Conservation (phyloP, 2,888 invertebrate species). For the Drosophila pegasa region DNA sequence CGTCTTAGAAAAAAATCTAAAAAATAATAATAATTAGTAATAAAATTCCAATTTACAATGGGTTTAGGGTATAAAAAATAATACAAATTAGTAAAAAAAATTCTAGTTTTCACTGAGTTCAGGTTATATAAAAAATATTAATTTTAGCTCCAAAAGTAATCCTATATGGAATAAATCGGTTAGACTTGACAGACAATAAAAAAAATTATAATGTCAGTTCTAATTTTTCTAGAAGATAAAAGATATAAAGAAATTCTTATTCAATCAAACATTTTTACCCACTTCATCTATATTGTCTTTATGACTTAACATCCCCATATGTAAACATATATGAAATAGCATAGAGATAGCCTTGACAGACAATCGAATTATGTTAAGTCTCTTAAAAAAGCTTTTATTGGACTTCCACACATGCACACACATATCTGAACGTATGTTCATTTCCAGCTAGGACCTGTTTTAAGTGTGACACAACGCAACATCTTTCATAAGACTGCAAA, state of each 20-base stretch:
- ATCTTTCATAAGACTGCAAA: constrained; percentile 31
- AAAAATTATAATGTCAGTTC: too few relatives aligned
- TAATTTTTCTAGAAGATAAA: too few relatives aligned
- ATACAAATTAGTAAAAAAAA: too few relatives aligned
- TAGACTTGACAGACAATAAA: too few relatives aligned
- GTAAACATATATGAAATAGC: neutral
- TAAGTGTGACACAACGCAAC: constrained; percentile 45
- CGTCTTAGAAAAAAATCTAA: too few relatives aligned
- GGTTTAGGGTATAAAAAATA: too few relatives aligned
- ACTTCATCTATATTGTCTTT: neutral
- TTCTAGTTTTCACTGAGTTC: too few relatives aligned
- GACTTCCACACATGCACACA: constrained; percentile 17
- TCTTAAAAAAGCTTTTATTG: constrained; percentile 4
- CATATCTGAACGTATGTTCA: neutral
- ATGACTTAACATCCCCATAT: neutral
- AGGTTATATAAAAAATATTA: too few relatives aligned
- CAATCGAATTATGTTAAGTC: constrained; percentile 8
- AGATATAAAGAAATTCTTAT: neutral
- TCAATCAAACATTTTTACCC: neutral
- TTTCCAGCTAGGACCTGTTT: constrained; percentile 60
- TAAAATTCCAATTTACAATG: too few relatives aligned
- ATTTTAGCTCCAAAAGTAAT: too few relatives aligned
- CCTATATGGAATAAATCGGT: too few relatives aligned
- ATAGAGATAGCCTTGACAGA: neutral
- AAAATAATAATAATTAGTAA: too few relatives aligned